phyloP scores from a whole-genome alignment of 2,888 invertebrate species.

The Nephrotoma guestfalica region DNA sequence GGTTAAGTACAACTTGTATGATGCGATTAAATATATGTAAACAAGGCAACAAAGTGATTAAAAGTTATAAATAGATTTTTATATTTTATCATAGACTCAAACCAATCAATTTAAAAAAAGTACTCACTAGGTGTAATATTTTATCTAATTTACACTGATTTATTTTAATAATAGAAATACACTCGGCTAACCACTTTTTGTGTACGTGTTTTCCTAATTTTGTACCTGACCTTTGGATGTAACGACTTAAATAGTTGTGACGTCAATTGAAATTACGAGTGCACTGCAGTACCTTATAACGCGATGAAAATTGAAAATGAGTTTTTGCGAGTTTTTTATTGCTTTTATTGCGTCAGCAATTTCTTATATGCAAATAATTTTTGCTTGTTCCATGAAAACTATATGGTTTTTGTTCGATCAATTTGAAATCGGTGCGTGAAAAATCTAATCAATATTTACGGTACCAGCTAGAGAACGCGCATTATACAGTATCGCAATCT shows the following conservation, averaged over 20 bases:
- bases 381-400: not conserved
- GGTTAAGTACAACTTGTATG: not conserved
- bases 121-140: not conserved
- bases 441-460: not conserved
- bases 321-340: not conserved
- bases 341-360: not conserved
- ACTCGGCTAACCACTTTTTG: not conserved
- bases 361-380: not conserved
- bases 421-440: not conserved
- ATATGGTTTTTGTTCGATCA: not conserved
- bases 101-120: not conserved
- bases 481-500: not conserved
- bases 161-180: not conserved
- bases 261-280: not conserved
- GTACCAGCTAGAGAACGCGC: not conserved
- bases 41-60: not conserved
- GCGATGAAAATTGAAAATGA: not conserved
- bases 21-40: not conserved
- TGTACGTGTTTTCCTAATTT: not conserved
- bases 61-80: not conserved
- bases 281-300: not conserved
- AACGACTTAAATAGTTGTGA: not conserved
- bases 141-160: not conserved
- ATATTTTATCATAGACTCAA: not conserved
- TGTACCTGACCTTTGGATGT: not conserved